Conservation (phyloP, 2,113 vertebrate genomes). For the Pycnonotus jocosus region DNA sequence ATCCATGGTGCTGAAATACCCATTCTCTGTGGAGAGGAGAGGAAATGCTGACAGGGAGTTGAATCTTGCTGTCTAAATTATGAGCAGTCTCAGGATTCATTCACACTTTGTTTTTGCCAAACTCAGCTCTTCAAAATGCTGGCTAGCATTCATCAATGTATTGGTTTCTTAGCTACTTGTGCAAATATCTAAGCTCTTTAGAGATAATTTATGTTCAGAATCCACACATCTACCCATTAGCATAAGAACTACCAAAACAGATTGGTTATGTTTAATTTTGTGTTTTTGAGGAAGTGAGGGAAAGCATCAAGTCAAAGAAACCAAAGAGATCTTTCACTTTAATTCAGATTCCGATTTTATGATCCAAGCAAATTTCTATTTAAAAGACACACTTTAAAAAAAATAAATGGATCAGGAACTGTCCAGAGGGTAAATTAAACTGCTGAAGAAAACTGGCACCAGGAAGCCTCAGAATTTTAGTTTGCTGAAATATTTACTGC, state of each 20-base stretch:
- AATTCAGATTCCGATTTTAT: not conserved
- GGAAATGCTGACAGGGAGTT: conserved; percentile 3
- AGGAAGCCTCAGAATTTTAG: not conserved
- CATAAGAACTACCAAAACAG: conserved; percentile 35
- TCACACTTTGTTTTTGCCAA: conserved; percentile 15
- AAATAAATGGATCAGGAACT: not conserved
- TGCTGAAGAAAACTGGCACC: not conserved
- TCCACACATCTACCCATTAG: not conserved
- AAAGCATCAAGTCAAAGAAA: not conserved
- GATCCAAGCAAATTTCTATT: not conserved
- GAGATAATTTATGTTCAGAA: conserved; percentile 38
- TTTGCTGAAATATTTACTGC: not conserved
- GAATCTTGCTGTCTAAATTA: conserved; percentile 9
- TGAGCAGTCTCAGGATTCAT: not conserved
- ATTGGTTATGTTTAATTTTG: conserved; percentile 20
- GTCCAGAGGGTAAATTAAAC: not conserved
- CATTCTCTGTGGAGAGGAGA: not conserved
- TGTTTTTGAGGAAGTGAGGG: not conserved
- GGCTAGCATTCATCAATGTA: conserved; percentile 14
- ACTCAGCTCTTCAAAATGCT: conserved; percentile 21
- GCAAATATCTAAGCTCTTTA: conserved; percentile 10
- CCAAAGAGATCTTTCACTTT: not conserved
- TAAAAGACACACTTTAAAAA: rapidly evolving
- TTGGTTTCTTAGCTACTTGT: conserved; percentile 17
- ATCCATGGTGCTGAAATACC: not conserved